Evolutionary conservation across 2,113 vertebrate genomes (phyloP), one percentile per base, ranked within the genome.

Genomic region (Charadrius vociferus): DNA sequence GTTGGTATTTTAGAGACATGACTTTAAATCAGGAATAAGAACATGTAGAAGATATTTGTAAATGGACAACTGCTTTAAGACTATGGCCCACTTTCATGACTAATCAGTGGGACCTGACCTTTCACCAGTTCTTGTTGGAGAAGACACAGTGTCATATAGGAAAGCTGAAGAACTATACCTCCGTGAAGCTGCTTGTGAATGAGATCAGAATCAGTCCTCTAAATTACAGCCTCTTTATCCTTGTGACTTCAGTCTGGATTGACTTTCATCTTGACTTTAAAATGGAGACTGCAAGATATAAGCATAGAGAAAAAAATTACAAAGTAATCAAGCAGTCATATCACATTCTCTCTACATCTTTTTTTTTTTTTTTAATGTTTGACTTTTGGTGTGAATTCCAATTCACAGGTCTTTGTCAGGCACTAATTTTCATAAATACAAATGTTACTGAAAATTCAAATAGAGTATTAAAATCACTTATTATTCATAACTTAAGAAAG

Each of bases 361-460:
- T 59, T 50, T n/a, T 39, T 52, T 73, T 56, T 53, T 71, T 61
- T 41, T 30, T 41, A 16, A 45, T 72, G 30, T 88, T 91, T 94
- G 81, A 86, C 59, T 93, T 95, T 71, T 92, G 65, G 21, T 81
- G 21, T 74, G 74, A 91, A 89, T 96, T 96, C 34, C 50, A 85
- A 77, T 91, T 95, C 83, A 83, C 20, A 71, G 50, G 53, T 78
- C 66, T 92, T 86, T 94, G 45, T 87, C 93, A 94, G 84, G 34
- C 62, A 84, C 52, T 81, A 87, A 93, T 96, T 97, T 95, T 95
- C 70, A 74, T 91, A 90, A 93, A 95, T 89, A 92, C 67, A 95
- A 94, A 87, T 49, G 52, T 62, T 83, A 52, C 36, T 43, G 23
- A 86, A 92, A 91, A 84, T 10, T 94, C 55, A 88, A 95, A 86